A percentile compares a stretch with the other conserved stretches of the same genome.
Evolutionary conservation across 2,888 invertebrate species (phyloP).

Genomic region (Lasioglossum leucozonium): DNA sequence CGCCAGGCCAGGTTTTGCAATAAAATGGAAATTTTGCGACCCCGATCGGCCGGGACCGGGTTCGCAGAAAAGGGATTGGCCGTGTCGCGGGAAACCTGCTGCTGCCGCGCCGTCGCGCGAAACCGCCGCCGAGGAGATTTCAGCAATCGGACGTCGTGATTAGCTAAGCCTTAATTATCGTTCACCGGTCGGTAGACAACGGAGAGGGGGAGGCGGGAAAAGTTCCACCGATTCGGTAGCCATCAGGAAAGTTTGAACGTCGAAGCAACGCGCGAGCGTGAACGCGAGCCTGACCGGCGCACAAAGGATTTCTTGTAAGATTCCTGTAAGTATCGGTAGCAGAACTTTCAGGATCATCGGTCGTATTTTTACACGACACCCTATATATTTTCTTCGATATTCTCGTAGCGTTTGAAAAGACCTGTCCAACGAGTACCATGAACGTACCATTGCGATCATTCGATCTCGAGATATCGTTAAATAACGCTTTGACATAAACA

Average conservation of each 20-base stretch:
- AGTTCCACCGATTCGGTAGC: slow-evolving; percentile 30
- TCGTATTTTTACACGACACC: neutral
- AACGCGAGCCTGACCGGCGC: neutral
- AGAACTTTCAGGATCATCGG: too few relatives aligned
- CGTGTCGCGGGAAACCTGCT: slow-evolving; percentile 39
- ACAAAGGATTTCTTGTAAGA: slow-evolving; percentile 2
- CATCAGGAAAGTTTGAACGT: slow-evolving; percentile 6
- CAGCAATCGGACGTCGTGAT: slow-evolving; percentile 53
- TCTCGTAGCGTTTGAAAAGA: neutral
- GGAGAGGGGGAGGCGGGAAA: slow-evolving; percentile 18
- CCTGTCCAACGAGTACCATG: neutral
- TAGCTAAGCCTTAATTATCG: slow-evolving; percentile 57
- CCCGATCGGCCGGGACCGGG: slow-evolving; percentile 19
- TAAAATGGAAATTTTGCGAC: slow-evolving; percentile 52
- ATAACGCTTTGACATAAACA: neutral
- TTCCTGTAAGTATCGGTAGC: neutral
- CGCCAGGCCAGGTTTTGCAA: slow-evolving; percentile 18
- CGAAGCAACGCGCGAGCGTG: neutral
- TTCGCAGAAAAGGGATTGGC: slow-evolving; percentile 28
- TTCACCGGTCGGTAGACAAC: slow-evolving; percentile 3
- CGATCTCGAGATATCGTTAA: neutral
- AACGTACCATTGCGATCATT: neutral
- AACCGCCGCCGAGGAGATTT: slow-evolving; percentile 44
- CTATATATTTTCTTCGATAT: neutral
- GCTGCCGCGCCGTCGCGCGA: neutral